Base-by-base conservation (phyloP, 2,888 invertebrate species). In the Tipula vernalis region DNA sequence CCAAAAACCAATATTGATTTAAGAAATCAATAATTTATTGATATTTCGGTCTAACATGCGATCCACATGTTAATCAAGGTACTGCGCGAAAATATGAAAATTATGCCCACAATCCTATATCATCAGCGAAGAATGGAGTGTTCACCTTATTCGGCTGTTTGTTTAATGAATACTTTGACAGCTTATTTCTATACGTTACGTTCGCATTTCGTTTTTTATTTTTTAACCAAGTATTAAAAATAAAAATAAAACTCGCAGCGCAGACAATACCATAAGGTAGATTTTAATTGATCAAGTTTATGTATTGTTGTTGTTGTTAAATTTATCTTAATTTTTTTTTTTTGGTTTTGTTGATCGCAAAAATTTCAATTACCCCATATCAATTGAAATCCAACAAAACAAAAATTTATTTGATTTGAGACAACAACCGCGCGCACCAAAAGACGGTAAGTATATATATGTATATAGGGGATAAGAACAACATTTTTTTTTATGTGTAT, bases 351-450 rank as follows among this genome's bases (percentile, higher is more conserved):
- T 28, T 13, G 71, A 71, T 71, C 71, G 28, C 71, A 71, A 28
- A 71, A 71, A 71, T 71, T 71, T 71, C 71, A 71, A 71, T 71
- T 71, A 71, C 71, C 71, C 71, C 71, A 71, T 71, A 71, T 71
- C 71, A 71, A 71, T 71, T 28, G 71, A 71, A 71, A 71, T 71
- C 71, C 2, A 71, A 71, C 71, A 71, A 28, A 71, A 71, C 10
- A 28, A 71, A 71, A 71, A 71, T 28, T 71, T 71, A 71, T 71
- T 71, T 71, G 28, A 71, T 71, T 71, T 71, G 28, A 28, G 28
- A 71, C 28, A 12, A 28, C 2, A 71, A 71, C 28, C 71, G 71
- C 10, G 18, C 28, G 71, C 71, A 28, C 1, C 28, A 71, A 71
- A 71, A 18, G 39, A 39, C 39, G n/a, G 5, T 15, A 51, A 15